phyloP scores from a whole-genome alignment of 2,797 vertebrate genomes.

The Siniperca undulata region DNA sequence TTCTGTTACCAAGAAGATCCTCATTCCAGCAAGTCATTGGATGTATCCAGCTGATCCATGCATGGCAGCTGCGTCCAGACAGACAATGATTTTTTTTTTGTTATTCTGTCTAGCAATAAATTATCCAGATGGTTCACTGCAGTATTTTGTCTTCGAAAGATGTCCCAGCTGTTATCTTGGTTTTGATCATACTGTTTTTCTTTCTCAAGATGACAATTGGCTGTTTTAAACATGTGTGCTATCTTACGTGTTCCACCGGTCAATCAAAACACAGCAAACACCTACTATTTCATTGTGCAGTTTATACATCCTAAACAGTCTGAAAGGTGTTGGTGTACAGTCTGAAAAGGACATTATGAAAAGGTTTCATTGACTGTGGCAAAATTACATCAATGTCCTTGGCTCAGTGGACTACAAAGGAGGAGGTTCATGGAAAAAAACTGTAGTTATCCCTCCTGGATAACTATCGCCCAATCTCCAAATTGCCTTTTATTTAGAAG shows the following conservation, averaged over 20 bases:
- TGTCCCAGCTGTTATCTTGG: constrained; percentile 59
- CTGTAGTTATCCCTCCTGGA: not conserved
- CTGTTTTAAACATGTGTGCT: constrained; percentile 39
- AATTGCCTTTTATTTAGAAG: no score
- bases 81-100: constrained; percentile 31
- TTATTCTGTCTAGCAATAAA: constrained; percentile 42
- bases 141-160: constrained; percentile 52
- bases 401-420: constrained; percentile 55
- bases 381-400: constrained; percentile 67
- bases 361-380: constrained; percentile 60
- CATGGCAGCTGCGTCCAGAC: constrained; percentile 46
- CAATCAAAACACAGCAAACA: constrained; percentile 48
- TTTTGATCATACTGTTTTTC: constrained; percentile 47
- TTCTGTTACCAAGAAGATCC: constrained; percentile 15
- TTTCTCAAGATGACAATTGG: constrained; percentile 38
- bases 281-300: constrained; percentile 31
- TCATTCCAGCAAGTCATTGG: constrained; percentile 36
- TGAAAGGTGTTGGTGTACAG: not conserved
- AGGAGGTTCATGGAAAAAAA: constrained; percentile 30
- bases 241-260: constrained; percentile 18
- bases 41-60: constrained; percentile 45
- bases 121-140: constrained; percentile 63
- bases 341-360: constrained; percentile 61
- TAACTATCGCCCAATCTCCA: no score
- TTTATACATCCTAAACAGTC: not conserved